phyloP scores from a whole-genome alignment of 2,888 invertebrate genomes.

The Stramonita haemastoma region DNA sequence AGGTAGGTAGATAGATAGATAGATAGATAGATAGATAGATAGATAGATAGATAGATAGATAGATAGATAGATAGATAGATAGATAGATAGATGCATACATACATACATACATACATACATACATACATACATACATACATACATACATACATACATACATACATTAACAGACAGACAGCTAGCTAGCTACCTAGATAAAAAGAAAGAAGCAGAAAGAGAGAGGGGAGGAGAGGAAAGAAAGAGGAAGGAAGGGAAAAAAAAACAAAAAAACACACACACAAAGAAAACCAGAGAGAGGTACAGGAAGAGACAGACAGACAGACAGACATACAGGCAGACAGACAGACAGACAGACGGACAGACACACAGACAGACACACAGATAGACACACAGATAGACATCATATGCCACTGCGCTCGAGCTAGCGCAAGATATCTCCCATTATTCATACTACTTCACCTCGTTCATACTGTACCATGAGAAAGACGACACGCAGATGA shows the following conservation, averaged over 20 bases:
- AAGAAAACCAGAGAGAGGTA: not conserved
- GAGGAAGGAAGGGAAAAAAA: not conserved
- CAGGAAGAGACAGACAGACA: not conserved
- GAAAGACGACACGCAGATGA: too few relatives aligned
- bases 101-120: not conserved
- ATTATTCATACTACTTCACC: too few relatives aligned
- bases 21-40: not conserved
- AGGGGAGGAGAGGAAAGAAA: not conserved
- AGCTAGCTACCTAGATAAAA: not conserved
- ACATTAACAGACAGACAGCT: not conserved
- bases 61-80: not conserved
- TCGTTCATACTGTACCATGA: too few relatives aligned
- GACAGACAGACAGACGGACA: not conserved
- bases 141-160: accelerated
- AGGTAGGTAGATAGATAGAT: too few relatives aligned
- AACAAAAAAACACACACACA: not conserved
- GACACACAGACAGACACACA: not conserved
- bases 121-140: accelerated
- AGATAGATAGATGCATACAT: not conserved
- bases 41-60: too few relatives aligned
- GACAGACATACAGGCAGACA: not conserved
- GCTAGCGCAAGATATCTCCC: too few relatives aligned
- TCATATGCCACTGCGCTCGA: too few relatives aligned
- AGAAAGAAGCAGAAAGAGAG: not conserved
- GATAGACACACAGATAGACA: not conserved